Conservation (phyloP, 2,888 invertebrate genomes). For the Noctua janthe region DNA sequence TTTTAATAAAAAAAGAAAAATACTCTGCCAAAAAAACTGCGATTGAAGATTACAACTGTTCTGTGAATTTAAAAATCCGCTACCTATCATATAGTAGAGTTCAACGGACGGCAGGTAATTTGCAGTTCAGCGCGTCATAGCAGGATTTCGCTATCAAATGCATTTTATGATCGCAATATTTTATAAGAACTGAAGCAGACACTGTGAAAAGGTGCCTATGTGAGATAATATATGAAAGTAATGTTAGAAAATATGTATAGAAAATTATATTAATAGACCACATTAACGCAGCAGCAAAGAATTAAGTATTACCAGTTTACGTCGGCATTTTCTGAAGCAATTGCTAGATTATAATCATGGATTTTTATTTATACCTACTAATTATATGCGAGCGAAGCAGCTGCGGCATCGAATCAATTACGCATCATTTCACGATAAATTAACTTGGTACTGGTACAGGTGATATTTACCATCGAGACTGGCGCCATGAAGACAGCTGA, state of each 20-base stretch:
- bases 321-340: constrained; percentile 51
- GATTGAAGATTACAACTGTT: neutral
- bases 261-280: constrained; percentile 29
- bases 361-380: constrained; percentile 62
- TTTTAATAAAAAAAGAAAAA: neutral
- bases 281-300: constrained; percentile 26
- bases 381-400: constrained; percentile 66
- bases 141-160: neutral
- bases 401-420: constrained; percentile 69
- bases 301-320: constrained; percentile 43
- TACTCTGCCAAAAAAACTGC: neutral
- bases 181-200: neutral
- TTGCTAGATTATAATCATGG: constrained; percentile 55
- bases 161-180: constrained; percentile 2
- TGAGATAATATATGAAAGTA: neutral
- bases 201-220: constrained; percentile 1
- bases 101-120: constrained; percentile 21
- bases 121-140: neutral
- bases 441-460: constrained; percentile 69
- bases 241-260: constrained; percentile 28
- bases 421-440: constrained; percentile 70
- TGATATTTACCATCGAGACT: constrained; percentile 68
- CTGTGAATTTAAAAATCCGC: neutral
- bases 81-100: neutral
- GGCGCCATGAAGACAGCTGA: constrained; percentile 73